Conservation (phyloP, 2,888 invertebrate species). For the Orthosia gracilis region DNA sequence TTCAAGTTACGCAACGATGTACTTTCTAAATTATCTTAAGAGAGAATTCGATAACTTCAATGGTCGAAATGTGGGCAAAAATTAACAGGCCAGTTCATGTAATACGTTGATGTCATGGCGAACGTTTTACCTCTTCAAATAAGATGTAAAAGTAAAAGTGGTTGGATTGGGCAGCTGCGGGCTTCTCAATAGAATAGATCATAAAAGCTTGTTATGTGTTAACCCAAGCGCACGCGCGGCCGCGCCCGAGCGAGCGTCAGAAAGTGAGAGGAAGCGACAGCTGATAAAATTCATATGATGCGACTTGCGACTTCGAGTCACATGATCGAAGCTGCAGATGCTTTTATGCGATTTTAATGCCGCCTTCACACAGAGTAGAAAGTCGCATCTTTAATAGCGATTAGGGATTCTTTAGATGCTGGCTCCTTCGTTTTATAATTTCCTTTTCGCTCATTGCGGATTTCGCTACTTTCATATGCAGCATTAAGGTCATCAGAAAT, state of each 20-base stretch:
- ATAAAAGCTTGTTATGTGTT: conserved; percentile 78
- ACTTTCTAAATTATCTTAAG: conserved; percentile 64
- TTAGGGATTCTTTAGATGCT: conserved; percentile 43
- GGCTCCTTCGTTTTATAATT: conserved; percentile 30
- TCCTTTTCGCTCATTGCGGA: conserved; percentile 15
- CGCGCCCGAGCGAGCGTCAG: conserved; percentile 46
- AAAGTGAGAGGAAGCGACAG: conserved; percentile 85
- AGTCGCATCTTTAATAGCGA: conserved; percentile 61
- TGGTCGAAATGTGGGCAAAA: conserved; percentile 39
- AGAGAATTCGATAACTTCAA: conserved; percentile 41
- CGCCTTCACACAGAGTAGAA: conserved; percentile 66
- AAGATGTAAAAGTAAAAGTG: conserved; percentile 87
- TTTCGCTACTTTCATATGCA: conserved; percentile 7
- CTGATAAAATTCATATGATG: conserved; percentile 57
- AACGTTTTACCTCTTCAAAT: conserved; percentile 71
- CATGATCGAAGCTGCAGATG: conserved; percentile 51
- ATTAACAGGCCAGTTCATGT: conserved; percentile 51
- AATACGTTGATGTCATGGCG: conserved; percentile 73
- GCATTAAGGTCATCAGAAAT: background rate
- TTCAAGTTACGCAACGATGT: conserved; percentile 48
- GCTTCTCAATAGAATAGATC: conserved; percentile 79
- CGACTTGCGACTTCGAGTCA: conserved; percentile 36
- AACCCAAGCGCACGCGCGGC: conserved; percentile 76
- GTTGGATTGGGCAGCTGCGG: conserved; percentile 81
- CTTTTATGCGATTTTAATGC: conserved; percentile 57